Percentiles rank a stretch among this genome's conserved stretches.
phyloP scores from a whole-genome alignment of 1,140 invertebrate species.

The Orchesella cincta region DNA sequence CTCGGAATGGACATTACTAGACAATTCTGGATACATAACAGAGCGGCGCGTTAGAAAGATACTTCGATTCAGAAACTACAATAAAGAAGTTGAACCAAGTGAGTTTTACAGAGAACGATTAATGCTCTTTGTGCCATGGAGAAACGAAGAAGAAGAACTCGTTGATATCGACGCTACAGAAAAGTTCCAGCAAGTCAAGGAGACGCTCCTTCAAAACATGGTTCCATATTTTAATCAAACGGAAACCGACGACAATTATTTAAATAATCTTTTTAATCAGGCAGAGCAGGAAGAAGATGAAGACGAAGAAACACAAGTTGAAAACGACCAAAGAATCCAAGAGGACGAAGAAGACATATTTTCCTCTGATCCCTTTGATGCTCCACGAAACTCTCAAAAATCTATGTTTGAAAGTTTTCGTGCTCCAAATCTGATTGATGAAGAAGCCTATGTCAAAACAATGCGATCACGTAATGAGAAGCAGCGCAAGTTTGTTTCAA shows the following conservation, averaged over 20 bases:
- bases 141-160: neutral
- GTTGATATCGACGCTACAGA: neutral
- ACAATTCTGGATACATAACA: neutral
- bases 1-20: neutral
- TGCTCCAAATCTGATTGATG: neutral
- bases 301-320: constrained; percentile 9
- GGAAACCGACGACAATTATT: neutral
- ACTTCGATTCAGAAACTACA: neutral
- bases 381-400: too few relatives aligned
- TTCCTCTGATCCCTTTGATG: too few relatives aligned
- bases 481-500: constrained; percentile 32
- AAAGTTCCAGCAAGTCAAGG: neutral
- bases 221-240: neutral
- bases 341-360: neutral
- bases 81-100: neutral
- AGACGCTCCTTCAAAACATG: neutral
- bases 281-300: neutral
- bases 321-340: neutral
- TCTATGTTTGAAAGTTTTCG: too few relatives aligned
- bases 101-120: neutral
- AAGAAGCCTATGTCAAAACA: neutral
- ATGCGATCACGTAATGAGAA: constrained; percentile 35
- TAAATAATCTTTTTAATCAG: too few relatives aligned
- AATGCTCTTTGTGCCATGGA: neutral
- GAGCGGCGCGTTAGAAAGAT: neutral